Base-by-base conservation (phyloP, 2,797 vertebrate genomes). In the Carcharodon carcharias region DNA sequence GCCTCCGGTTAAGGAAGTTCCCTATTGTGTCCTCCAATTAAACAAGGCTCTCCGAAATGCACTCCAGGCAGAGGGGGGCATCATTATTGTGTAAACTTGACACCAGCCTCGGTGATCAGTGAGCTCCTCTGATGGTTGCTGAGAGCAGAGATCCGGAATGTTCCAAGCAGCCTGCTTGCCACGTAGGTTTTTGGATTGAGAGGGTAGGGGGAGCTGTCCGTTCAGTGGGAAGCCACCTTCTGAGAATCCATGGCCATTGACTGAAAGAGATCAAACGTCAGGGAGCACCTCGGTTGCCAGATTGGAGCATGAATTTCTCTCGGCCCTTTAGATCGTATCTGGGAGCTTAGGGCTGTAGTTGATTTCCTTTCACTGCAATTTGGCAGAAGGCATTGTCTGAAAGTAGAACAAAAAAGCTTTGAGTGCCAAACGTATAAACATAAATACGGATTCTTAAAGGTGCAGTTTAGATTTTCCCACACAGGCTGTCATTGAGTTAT, bases 371-470 rank as follows among this genome's bases (percentile, higher is more conserved):
- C 23, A 67, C 40, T 40, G 26, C 11, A 21, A 45, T 28, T 45
- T 93, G 91, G 61, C 91, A 93, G 82, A 45, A 93, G 40, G 26
- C 63, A 65, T 45, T 67, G 91, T 67, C n/a, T 93, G 91, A 65
- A 93, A 45, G 7, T 21, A 67, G 63, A 67, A 26, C 35, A 93
- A 26, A 50, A 50, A 67, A 21, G 16, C 35, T 93, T 40, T 67
- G 18, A 21, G n/a, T 67, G 91, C n/a, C 91, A 93, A 93, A 61
- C n/a, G 16, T 21, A 1, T 14, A 89, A 89, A 92, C 58, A 21
- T 35, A 8, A 35, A 63, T n/a, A 18, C 35, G 63, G 58, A n/a
- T 63, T 23, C 31, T 92, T 92, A 7, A 92, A 92, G 28, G 28
- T 5, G 56, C 56, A 89, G 63, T 26, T 67, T 67, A 21, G 35